phyloP scores from a whole-genome alignment of 2,888 invertebrate genomes.

The Tetropium fuscum region DNA sequence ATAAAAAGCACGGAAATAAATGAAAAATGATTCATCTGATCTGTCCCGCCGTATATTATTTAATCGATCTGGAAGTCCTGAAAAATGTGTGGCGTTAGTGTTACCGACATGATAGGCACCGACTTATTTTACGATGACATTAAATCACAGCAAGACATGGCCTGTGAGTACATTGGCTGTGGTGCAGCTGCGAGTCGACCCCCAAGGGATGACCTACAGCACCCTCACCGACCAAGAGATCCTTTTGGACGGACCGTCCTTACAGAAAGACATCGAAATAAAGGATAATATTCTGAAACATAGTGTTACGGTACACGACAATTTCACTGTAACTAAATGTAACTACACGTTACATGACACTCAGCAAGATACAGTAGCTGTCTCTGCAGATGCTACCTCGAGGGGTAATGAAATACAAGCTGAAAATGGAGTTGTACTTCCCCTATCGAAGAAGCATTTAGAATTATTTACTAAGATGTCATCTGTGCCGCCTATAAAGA shows the following conservation, averaged over 20 bases:
- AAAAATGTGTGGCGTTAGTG: slow-evolving; percentile 2
- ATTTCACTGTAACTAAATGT: slow-evolving; percentile 20
- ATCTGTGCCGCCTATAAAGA: slow-evolving; percentile 38
- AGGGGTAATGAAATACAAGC: neutral
- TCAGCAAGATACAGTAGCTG: neutral
- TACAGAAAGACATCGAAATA: slow-evolving; percentile 4
- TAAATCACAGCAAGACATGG: slow-evolving; percentile 67
- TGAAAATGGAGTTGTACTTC: slow-evolving; percentile 48
- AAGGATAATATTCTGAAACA: slow-evolving; percentile 8
- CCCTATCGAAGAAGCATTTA: slow-evolving; percentile 56
- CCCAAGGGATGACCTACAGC: slow-evolving; percentile 62
- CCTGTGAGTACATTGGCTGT: slow-evolving; percentile 64
- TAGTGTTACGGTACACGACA: slow-evolving; percentile 21
- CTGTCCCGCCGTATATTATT: slow-evolving; percentile 2
- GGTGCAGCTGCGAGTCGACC: slow-evolving; percentile 63
- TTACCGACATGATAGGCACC: slow-evolving; percentile 31
- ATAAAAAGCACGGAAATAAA: slow-evolving; percentile 7
- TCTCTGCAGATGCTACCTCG: neutral
- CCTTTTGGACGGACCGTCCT: slow-evolving; percentile 4
- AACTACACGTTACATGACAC: slow-evolving; percentile 13
- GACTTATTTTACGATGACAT: slow-evolving; percentile 51
- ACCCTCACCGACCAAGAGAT: slow-evolving; percentile 52
- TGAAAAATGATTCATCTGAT: slow-evolving; percentile 20
- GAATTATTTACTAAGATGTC: slow-evolving; percentile 58
- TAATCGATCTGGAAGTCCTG: neutral